A percentile compares a stretch with the other conserved stretches of the same genome.
Evolutionary conservation across 2,797 vertebrate species (phyloP).

Genomic region (Spinus olivaceus): DNA sequence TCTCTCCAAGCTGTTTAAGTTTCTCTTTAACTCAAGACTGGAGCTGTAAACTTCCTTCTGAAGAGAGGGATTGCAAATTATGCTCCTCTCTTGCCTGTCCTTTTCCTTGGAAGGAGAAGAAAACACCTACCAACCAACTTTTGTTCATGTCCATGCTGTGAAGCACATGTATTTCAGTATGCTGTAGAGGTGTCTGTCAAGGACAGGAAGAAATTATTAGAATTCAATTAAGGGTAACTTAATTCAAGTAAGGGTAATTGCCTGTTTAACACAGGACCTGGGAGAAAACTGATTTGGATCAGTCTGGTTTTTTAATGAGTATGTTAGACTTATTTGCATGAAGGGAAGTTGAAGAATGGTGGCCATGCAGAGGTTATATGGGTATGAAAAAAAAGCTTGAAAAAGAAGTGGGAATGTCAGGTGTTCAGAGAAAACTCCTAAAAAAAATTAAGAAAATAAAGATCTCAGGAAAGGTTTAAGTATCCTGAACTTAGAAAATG

Average conservation of each 20-base stretch:
- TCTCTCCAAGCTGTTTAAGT: not conserved
- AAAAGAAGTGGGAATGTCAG: not conserved
- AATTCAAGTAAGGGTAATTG: not conserved
- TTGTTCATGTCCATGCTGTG: not conserved
- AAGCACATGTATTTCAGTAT: not conserved
- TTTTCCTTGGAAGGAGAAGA: not conserved
- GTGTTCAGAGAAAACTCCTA: not conserved
- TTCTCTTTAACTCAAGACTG: not conserved
- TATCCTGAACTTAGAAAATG: not conserved
- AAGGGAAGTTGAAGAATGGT: not conserved
- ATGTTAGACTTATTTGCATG: not conserved
- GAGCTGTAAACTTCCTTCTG: not conserved
- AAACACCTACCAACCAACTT: not conserved
- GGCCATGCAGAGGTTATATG: not conserved
- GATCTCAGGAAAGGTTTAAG: not conserved
- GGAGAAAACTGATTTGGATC: not conserved
- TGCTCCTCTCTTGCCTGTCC: not conserved
- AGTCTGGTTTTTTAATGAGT: not conserved
- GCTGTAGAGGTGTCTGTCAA: not conserved
- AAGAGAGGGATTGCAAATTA: not conserved
- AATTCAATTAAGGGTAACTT: not conserved
- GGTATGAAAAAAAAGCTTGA: not conserved
- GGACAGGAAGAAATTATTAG: not conserved
- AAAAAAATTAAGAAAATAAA: not conserved
- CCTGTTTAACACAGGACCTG: not conserved